Evolutionary conservation across 37 sponge, comb jelly and placozoan species (phyloP), one percentile per base, ranked within the genome.

Genomic region (Geodia barretti): DNA sequence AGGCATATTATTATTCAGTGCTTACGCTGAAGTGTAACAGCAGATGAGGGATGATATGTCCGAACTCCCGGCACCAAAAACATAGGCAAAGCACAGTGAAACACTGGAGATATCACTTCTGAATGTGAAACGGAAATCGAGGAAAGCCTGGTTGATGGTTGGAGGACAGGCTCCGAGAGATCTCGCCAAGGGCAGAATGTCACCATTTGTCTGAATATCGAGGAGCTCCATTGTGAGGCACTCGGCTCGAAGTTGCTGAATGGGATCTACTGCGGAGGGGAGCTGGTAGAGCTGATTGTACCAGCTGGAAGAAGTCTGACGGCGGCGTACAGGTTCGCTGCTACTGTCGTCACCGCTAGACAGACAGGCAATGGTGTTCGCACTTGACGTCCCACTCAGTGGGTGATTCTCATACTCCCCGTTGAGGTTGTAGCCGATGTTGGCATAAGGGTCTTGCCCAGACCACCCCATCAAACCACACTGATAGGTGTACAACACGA

Each of bases 401-500:
- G 77, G 72, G 40, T 90, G 77, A 29, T 88, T 77, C 1, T 60
- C 34, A 82, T 64, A 81, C 42, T 25, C 72, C 5, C 86, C 82
- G 35, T 19, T 30, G 35, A 68, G 68, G 38, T 81, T 85, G 73
- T 67, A 88, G 3, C 93, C 93, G 5, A 88, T 69, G 24, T 75
- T 81, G 1, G 88, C 78, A 32, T 74, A 72, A 37, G 37, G 9
- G 29, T 43, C 31, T 32, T 29, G n/a, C 0, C 83, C 72, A 41
- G 64, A 36, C 94, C 94, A 94, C n/a, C 83, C 58, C 78, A 94
- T 37, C 63, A 60, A 21, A 17, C 83, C 67, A 58, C 91, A 83
- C 73, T 87, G 86, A 74, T 94, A 94, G 24, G 81, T 84, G 80
- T 79, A 94, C 58, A 94, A 68, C 17, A 84, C 66, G 61, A 67